Percentiles rank a stretch among this genome's conserved stretches.
These are phyloP conservation scores for Mormyrus hasselquistii DNA, from an alignment of 2,797 vertebrate genomes.

Conservation along the genomic window DNA sequence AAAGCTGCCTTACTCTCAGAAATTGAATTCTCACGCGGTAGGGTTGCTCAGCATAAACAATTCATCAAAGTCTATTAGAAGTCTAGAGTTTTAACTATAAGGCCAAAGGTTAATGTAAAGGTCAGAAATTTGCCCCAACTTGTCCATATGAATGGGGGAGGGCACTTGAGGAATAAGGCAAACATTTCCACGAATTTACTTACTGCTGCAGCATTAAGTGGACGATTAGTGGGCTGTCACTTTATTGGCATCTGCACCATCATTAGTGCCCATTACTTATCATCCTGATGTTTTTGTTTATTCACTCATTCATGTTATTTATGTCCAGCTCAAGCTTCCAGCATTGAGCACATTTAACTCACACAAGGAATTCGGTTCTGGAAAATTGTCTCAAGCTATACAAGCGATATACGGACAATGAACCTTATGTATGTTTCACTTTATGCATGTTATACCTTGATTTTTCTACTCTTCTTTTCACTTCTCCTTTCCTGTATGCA, in stretches of 20 bases:
- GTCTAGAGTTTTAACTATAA: background rate
- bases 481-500: background rate
- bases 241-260: background rate
- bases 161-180: background rate
- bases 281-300: background rate
- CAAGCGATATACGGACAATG: background rate
- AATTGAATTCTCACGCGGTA: background rate
- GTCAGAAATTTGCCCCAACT: background rate
- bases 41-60: background rate
- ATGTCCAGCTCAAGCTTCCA: background rate
- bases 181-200: background rate
- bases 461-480: background rate
- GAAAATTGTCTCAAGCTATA: background rate
- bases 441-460: background rate
- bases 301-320: background rate
- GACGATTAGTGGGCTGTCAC: background rate
- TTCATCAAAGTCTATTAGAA: background rate
- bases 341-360: background rate
- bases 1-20: background rate
- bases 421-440: background rate
- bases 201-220: background rate
- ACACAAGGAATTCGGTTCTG: background rate
- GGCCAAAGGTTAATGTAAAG: background rate
- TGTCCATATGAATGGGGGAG: background rate
- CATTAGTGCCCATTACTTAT: background rate